Evolutionary conservation across 2,888 invertebrate genomes (phyloP).

Genomic region (Heteromyza rotundicornis): DNA sequence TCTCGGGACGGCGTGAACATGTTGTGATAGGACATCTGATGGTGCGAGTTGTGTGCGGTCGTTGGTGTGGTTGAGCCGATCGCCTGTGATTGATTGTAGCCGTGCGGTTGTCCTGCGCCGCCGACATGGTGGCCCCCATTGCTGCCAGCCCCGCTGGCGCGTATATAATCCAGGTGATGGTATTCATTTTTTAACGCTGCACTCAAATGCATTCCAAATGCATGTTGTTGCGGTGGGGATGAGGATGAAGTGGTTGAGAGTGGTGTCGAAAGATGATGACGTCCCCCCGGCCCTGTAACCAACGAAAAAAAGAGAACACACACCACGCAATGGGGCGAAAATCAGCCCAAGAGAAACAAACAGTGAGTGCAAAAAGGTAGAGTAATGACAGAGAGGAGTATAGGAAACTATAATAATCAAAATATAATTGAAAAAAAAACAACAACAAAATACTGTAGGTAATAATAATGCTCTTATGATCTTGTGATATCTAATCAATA

Average conservation of each 20-base stretch:
- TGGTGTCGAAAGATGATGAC: slow-evolving; percentile 57
- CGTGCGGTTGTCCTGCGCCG: slow-evolving; percentile 33
- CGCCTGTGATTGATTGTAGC: slow-evolving; percentile 46
- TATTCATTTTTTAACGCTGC: slow-evolving; percentile 58
- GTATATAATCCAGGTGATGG: slow-evolving; percentile 55
- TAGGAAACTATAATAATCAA: background rate
- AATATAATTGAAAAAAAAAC: slow-evolving; percentile 22
- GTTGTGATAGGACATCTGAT: slow-evolving; percentile 77
- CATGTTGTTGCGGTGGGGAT: slow-evolving; percentile 55
- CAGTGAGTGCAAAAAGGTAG: slow-evolving; percentile 37
- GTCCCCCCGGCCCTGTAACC: slow-evolving; percentile 61
- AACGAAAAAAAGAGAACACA: slow-evolving; percentile 62
- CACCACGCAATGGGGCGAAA: slow-evolving; percentile 63
- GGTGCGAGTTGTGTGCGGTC: slow-evolving; percentile 58
- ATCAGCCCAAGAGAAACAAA: slow-evolving; percentile 61
- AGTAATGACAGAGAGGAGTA: slow-evolving; percentile 14
- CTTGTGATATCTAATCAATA: too few species aligned
- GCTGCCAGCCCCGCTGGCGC: slow-evolving; percentile 42
- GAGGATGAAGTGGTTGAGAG: slow-evolving; percentile 54
- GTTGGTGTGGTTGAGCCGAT: slow-evolving; percentile 40
- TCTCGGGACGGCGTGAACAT: slow-evolving; percentile 79
- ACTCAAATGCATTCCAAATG: slow-evolving; percentile 58
- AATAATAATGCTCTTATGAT: background rate
- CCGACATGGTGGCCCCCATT: slow-evolving; percentile 39
- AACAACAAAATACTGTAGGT: background rate